Base-by-base conservation (phyloP, 2,888 invertebrate species). In the Melitaea athalia region DNA sequence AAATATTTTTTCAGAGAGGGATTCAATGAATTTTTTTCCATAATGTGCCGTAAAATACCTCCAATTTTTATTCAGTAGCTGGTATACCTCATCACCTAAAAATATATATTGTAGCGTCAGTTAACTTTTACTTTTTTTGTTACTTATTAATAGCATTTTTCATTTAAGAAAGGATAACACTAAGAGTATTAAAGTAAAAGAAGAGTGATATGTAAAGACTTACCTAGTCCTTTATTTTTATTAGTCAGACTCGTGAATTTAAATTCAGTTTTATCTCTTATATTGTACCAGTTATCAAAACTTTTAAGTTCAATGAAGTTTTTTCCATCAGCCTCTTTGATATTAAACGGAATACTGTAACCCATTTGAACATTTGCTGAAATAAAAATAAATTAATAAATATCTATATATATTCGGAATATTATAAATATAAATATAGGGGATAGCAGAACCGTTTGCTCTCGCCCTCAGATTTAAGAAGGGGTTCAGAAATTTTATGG, bases 251-350 rank as follows among this genome's bases (percentile, higher is more conserved):
- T 53, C 24, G 53, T 24, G 0, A 53, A 53, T 17, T 31, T 53
- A 1, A 53, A 53, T 11, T 31, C 53, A 53, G 24, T 24, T 4
- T 53, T 53, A 12, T 53, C 53, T 24, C 11, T 53, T 31, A 53
- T 24, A 53, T 53, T 24, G 12, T 53, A 53, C 53, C 53, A 53
- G 53, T 31, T 24, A 53, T 53, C 6, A 31, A 31, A 53, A 11
- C 31, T 12, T 17, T 31, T 53, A 10, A 53, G 24, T 31, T 53
- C 53, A 5, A 53, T 53, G 5, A 11, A 24, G 5, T 14, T 53
- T 24, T 53, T 53, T 5, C 24, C 53, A 53, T 53, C 6, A 8
- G 1, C 53, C 14, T 53, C 53, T 24, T 31, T 31, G 5, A 53
- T 14, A 53, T 31, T 12, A 31, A 53, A 53, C 53, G 53, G 53